A percentile compares a stretch with the other conserved stretches of the same genome.
Conservation (phyloP, 2,888 invertebrate genomes). For the Fissipunctia ypsillon region DNA sequence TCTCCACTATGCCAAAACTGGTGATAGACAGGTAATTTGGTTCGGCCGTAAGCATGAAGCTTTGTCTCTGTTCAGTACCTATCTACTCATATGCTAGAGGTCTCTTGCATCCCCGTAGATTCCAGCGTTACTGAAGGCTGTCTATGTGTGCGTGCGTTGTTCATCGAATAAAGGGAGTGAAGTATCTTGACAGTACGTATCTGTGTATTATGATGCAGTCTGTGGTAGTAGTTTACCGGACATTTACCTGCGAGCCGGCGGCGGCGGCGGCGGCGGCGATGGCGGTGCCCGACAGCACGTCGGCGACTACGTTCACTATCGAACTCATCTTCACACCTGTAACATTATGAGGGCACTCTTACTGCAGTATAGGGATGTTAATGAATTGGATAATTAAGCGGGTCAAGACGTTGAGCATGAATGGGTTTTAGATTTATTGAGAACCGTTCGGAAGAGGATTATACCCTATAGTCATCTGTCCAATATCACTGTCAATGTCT, state of each 20-base stretch:
- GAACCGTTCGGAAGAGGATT: too few species aligned
- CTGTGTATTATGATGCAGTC: not conserved
- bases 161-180: not conserved
- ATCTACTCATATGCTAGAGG: not conserved
- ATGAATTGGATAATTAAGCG: too few species aligned
- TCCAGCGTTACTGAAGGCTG: not conserved
- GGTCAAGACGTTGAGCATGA: too few species aligned
- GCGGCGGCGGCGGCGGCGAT: constrained; percentile 93
- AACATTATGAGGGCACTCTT: constrained; percentile 50
- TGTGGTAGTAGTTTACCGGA: constrained; percentile 9
- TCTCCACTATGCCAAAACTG: too few species aligned
- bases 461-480: too few species aligned
- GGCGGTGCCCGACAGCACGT: constrained; percentile 93
- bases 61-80: not conserved
- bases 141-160: not conserved
- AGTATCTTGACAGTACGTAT: not conserved
- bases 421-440: too few species aligned
- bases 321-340: constrained; percentile 91
- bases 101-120: not conserved
- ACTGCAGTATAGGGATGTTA: not conserved
- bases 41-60: too few species aligned
- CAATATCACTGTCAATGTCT: too few species aligned
- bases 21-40: too few species aligned
- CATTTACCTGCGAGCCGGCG: constrained; percentile 89
- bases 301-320: constrained; percentile 91